Evolutionary conservation across 2,113 vertebrate genomes (phyloP), one percentile per base, ranked within the genome.

Genomic region (Phylloscopus trochiloides): DNA sequence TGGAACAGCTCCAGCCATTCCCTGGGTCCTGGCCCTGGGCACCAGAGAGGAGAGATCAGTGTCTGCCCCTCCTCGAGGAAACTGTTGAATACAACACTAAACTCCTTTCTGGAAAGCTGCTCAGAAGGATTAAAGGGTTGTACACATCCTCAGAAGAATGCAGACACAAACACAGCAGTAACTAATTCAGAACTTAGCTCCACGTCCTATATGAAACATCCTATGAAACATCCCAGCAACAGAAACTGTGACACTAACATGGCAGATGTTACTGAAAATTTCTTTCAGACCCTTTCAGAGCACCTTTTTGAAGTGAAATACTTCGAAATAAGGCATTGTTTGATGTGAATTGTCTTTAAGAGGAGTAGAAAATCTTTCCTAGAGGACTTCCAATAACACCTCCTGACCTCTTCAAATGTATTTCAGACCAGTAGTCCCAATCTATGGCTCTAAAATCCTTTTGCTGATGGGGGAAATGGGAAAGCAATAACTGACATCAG

Each of bases 401-500:
- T 92, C n/a, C 72, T 59, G 48, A 71, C 28, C 62, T 45, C 45
- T 83, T 52, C 38, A 73, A 68, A 50, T 32, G 45, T 31, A 38
- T 90, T 86, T 68, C 32, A 86, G 50, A 47, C 14, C 7, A 34
- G 36, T 21, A 62, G 51, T 78, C 77, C 34, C 52, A 58, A 29
- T 65, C 29, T 34, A 7, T 29, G 61, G 25, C 12, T 50, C 55
- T 34, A 20, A 85, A 95, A 20, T 24, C 70, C 65, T 85, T 85
- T 50, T 66, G 43, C 38, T 74, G 65, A 54, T 6, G 5, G 34
- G 17, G 15, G 17, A 65, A 80, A 89, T 34, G 58, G 40, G 34
- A 81, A 78, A 90, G 55, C 70, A 90, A 66, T 77, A 85, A 63
- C 34, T 57, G 68, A 36, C 55, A 82, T 55, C 50, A 59, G 20